These are phyloP conservation scores for Helarctos malayanus DNA, from an alignment of 2,797 vertebrate genomes.

Conservation along the genomic window DNA sequence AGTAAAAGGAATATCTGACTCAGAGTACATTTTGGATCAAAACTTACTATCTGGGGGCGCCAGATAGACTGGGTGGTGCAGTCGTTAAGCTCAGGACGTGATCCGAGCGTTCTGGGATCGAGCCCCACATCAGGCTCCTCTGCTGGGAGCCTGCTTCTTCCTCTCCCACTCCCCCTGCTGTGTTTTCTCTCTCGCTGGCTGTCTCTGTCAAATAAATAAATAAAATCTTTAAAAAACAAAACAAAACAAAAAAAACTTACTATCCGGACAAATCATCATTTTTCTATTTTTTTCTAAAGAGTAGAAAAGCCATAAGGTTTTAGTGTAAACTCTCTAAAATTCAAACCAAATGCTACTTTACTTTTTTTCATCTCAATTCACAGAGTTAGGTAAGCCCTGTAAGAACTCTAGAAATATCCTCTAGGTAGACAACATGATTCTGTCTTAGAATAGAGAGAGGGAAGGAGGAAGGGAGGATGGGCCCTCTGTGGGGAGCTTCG, in stretches of 20 bases:
- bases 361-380: neutral
- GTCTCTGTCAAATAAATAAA: too few relatives aligned
- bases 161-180: too few relatives aligned
- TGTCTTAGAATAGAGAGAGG: neutral
- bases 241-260: neutral
- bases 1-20: neutral
- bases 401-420: neutral
- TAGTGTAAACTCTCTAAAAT: neutral
- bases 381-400: neutral
- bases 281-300: neutral
- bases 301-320: neutral
- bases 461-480: neutral
- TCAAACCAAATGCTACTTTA: neutral
- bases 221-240: too few relatives aligned
- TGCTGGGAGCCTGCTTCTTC: too few relatives aligned
- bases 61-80: too few relatives aligned
- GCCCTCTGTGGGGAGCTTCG: fast-evolving
- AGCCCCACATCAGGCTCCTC: too few relatives aligned
- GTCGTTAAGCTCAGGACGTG: too few relatives aligned
- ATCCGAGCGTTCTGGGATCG: too few relatives aligned
- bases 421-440: neutral
- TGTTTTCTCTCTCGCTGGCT: too few relatives aligned
- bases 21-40: neutral
- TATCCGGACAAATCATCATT: neutral
- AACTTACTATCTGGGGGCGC: neutral